Conservation (phyloP, 2,888 invertebrate species). For the Synanthedon vespiformis region DNA sequence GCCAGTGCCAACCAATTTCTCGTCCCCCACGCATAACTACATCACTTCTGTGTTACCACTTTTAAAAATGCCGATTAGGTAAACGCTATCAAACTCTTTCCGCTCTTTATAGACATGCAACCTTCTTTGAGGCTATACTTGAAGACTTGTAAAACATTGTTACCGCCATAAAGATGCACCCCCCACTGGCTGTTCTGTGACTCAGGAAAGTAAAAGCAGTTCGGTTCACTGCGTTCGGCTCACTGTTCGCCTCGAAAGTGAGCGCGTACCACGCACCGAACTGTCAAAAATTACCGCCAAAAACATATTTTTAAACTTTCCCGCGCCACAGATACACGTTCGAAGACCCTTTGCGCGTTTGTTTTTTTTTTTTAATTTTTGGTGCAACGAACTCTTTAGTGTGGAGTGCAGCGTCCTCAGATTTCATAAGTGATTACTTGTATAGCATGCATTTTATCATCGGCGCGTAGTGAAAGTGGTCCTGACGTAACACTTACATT, state of each 20-base stretch:
- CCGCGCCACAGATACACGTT: constrained; percentile 6
- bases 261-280: constrained; percentile 45
- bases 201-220: constrained; percentile 61
- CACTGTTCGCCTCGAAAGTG: constrained; percentile 54
- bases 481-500: constrained; percentile 60
- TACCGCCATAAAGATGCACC: constrained; percentile 17
- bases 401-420: constrained; percentile 29
- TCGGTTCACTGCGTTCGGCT: constrained; percentile 33
- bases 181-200: constrained; percentile 45
- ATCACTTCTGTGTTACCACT: too few relatives aligned
- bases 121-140: too few relatives aligned
- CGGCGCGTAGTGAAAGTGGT: constrained; percentile 57
- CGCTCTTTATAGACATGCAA: too few relatives aligned
- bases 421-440: constrained; percentile 44
- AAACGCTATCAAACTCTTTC: too few relatives aligned
- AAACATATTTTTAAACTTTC: constrained; percentile 16
- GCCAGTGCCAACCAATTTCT: too few relatives aligned
- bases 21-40: too few relatives aligned
- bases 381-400: constrained; percentile 54
- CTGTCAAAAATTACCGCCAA: constrained; percentile 39
- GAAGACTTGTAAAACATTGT: not conserved
- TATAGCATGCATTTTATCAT: constrained; percentile 38
- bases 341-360: constrained; percentile 16
- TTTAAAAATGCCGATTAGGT: too few relatives aligned
- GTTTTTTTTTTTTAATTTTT: constrained; percentile 9